These are phyloP conservation scores for Pinna nobilis DNA, from an alignment of 1,140 invertebrate species.

Conservation along the genomic window DNA sequence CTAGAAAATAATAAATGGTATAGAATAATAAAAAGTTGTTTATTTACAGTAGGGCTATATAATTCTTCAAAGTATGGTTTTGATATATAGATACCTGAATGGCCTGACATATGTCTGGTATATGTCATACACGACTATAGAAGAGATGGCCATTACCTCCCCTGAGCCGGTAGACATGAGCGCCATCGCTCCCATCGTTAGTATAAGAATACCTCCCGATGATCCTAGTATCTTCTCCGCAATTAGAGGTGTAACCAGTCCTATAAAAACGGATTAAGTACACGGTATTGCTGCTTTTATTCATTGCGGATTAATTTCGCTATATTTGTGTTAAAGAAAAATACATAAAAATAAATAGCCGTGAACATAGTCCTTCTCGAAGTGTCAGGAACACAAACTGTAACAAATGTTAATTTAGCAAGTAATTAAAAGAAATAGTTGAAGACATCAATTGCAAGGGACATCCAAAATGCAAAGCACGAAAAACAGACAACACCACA, in stretches of 20 bases:
- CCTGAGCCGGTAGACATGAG: constrained; percentile 73
- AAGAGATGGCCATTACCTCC: constrained; percentile 75
- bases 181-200: constrained; percentile 73
- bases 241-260: constrained; percentile 71
- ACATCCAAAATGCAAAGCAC: too few relatives aligned
- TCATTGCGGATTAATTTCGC: too few relatives aligned
- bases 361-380: neutral
- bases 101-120: constrained; percentile 73
- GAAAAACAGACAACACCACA: too few relatives aligned
- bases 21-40: too few relatives aligned
- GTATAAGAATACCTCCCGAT: constrained; percentile 70
- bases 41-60: too few relatives aligned
- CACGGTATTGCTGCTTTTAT: neutral
- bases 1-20: too few relatives aligned
- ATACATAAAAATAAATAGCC: neutral
- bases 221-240: constrained; percentile 70
- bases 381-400: too few relatives aligned
- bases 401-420: too few relatives aligned
- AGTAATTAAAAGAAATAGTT: too few relatives aligned
- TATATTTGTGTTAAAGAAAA: neutral
- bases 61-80: constrained; percentile 9
- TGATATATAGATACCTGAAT: constrained; percentile 58
- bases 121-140: constrained; percentile 75
- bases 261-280: constrained; percentile 46
- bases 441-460: too few relatives aligned